phyloP scores from a whole-genome alignment of 2,888 invertebrate species.

The Liopterus haemorrhoidalis region DNA sequence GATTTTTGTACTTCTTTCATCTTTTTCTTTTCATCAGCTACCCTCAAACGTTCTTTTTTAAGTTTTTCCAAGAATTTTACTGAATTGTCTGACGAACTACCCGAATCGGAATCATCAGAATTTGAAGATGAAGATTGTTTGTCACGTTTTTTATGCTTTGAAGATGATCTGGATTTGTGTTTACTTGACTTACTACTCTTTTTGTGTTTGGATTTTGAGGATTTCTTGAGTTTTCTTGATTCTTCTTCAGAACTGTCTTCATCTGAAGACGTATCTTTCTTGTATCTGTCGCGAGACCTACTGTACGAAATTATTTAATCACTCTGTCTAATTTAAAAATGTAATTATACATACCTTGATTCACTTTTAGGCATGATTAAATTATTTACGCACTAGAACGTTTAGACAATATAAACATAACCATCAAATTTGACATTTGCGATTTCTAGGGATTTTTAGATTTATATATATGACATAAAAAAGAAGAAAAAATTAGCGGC shows the following conservation, averaged over 20 bases:
- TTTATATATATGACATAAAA: no score
- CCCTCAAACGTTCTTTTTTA: constrained; percentile 62
- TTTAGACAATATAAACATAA: no score
- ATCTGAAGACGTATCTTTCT: no score
- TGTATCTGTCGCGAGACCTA: neutral
- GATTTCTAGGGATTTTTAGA: no score
- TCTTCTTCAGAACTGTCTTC: neutral
- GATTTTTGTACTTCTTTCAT: constrained; percentile 76
- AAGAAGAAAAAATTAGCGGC: no score
- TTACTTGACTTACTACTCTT: constrained; percentile 17
- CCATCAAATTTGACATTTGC: no score
- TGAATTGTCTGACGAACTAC: constrained; percentile 49
- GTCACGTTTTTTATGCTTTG: constrained; percentile 25
- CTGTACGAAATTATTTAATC: neutral
- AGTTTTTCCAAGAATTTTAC: constrained; percentile 65
- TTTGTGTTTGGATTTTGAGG: neutral
- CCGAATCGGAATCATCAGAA: constrained; percentile 34
- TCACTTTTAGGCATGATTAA: no score
- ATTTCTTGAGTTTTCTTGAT: constrained; percentile 1
- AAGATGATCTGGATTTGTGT: constrained; percentile 25
- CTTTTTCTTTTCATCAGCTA: constrained; percentile 59
- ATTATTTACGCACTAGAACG: no score
- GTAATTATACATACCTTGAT: constrained; percentile 6
- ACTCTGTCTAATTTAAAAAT: neutral
- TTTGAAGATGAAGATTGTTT: constrained; percentile 31